Percentiles rank a stretch among this genome's conserved stretches.
These are phyloP conservation scores for Latrodectus geometricus DNA, from an alignment of 1,140 invertebrate species.

Conservation along the genomic window DNA sequence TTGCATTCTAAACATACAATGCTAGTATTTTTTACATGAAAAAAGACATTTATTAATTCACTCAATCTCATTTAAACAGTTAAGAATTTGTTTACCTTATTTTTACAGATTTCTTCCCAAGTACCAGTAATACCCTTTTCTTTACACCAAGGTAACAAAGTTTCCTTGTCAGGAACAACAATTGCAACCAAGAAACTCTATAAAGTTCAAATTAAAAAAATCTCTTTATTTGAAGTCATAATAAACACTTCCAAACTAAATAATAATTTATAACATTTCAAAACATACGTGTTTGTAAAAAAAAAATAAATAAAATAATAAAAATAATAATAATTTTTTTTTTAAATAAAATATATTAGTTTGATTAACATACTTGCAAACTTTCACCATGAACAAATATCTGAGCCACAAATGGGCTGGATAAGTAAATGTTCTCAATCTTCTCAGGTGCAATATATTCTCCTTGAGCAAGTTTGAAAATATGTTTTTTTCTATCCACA, in stretches of 20 bases:
- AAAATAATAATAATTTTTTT: too few species aligned
- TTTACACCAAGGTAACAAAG: constrained; percentile 87
- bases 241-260: not conserved
- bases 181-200: constrained; percentile 94
- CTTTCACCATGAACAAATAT: constrained; percentile 98
- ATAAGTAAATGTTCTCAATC: constrained; percentile 96
- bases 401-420: constrained; percentile 93
- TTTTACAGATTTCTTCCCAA: constrained; percentile 87
- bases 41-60: too few species aligned
- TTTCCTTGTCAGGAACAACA: constrained; percentile 94
- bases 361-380: constrained; percentile 79
- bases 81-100: constrained; percentile 69
- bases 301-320: too few species aligned
- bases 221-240: not conserved
- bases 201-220: constrained; percentile 66
- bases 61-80: not conserved
- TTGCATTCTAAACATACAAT: not conserved
- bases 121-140: constrained; percentile 88
- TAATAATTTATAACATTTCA: not conserved
- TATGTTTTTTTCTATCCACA: constrained; percentile 96
- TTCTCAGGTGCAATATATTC: constrained; percentile 99
- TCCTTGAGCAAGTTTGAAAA: constrained; percentile 97
- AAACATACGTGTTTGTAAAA: too few species aligned
- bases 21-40: too few species aligned
- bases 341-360: not conserved